phyloP scores from a whole-genome alignment of 2,888 invertebrate species.

The Fragum fragum region DNA sequence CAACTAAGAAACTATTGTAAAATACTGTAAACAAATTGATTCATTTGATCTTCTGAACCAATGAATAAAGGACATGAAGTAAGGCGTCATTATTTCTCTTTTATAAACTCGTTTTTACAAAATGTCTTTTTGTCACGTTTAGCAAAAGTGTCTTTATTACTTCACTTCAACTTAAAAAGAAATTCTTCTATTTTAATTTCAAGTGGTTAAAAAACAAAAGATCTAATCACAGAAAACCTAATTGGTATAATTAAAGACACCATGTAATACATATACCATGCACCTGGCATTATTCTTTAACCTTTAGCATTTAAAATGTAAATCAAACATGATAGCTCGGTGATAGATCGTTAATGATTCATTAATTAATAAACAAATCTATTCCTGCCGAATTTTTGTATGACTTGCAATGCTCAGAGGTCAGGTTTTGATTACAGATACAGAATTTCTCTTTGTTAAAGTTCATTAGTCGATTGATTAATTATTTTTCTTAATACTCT shows the following conservation, averaged over 20 bases:
- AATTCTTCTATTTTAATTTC: too few relatives aligned
- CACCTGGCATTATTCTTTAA: slow-evolving; percentile 38
- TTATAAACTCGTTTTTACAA: too few relatives aligned
- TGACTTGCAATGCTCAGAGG: slow-evolving; percentile 26
- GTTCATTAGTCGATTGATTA: slow-evolving; percentile 21
- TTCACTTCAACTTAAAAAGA: too few relatives aligned
- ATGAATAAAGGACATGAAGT: too few relatives aligned
- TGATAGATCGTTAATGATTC: slow-evolving; percentile 22
- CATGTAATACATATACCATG: slow-evolving; percentile 9
- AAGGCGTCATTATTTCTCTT: too few relatives aligned
- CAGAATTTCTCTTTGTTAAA: slow-evolving; percentile 6
- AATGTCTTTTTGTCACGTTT: too few relatives aligned
- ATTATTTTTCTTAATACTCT: slow-evolving; percentile 14
- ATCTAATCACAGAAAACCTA: slow-evolving; percentile 12
- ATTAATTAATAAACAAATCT: slow-evolving; percentile 32
- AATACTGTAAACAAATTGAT: too few relatives aligned
- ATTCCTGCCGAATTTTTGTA: slow-evolving; percentile 18
- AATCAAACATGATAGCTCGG: slow-evolving; percentile 27
- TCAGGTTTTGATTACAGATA: slow-evolving; percentile 30
- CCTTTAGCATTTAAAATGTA: slow-evolving; percentile 20
- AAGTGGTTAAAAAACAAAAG: neutral
- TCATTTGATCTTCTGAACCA: too few relatives aligned
- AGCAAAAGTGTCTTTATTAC: too few relatives aligned
- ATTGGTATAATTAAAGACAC: slow-evolving; percentile 25
- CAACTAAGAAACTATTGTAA: too few relatives aligned